Evolutionary conservation across 2,888 invertebrate genomes (phyloP).

Genomic region (Xestia sexstrigata): DNA sequence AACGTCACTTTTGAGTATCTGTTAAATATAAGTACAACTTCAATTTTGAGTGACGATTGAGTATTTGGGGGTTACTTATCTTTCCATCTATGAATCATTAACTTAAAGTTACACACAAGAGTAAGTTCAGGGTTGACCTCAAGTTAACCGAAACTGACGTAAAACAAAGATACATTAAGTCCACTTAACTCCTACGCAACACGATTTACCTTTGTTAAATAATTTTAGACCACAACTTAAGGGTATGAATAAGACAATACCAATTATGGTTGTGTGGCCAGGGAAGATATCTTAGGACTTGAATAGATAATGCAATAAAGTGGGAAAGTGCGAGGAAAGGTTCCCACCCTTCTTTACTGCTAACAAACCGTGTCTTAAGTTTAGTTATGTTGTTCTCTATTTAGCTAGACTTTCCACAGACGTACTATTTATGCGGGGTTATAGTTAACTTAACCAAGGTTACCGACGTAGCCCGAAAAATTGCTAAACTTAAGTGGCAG

Average conservation of each 20-base stretch:
- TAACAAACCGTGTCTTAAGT: background rate
- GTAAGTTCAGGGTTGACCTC: conserved; percentile 42
- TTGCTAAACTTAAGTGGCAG: too few relatives aligned
- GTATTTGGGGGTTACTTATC: too few relatives aligned
- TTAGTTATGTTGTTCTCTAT: background rate
- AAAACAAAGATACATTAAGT: conserved; percentile 66
- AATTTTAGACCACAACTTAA: conserved; percentile 51
- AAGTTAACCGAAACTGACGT: conserved; percentile 47
- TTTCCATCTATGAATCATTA: background rate
- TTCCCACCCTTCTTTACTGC: background rate
- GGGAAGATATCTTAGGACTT: too few relatives aligned
- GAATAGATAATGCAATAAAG: background rate
- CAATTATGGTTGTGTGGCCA: background rate
- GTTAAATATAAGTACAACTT: too few relatives aligned
- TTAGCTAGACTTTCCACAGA: background rate
- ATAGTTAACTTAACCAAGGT: background rate
- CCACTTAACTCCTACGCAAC: conserved; percentile 66
- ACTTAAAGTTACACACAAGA: conserved; percentile 27
- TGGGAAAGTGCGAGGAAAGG: background rate
- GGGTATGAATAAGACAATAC: conserved; percentile 32
- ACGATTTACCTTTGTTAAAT: conserved; percentile 62
- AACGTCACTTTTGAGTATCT: too few relatives aligned
- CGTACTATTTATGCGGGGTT: background rate
- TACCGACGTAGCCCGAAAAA: too few relatives aligned
- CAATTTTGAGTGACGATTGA: too few relatives aligned